Evolutionary conservation across 1,140 invertebrate genomes (phyloP).

Genomic region (Diploscapter pachys): DNA sequence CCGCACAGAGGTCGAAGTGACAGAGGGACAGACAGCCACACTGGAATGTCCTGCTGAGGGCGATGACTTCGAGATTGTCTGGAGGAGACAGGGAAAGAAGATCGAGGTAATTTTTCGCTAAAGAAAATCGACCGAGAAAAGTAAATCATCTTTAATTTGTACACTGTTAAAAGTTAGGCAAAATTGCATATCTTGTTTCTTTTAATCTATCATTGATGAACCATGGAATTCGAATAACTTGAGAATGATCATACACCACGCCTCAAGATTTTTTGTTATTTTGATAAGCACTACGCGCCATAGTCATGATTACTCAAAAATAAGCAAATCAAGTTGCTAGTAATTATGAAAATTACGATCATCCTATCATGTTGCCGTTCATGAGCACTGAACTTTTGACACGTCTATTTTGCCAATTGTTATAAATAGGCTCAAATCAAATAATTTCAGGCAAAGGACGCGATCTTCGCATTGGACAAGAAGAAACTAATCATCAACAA

Average conservation of each 20-base stretch:
- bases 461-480: slow-evolving; percentile 38
- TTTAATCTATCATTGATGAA: too few relatives aligned
- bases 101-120: background rate
- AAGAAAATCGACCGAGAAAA: too few relatives aligned
- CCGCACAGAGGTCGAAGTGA: slow-evolving; percentile 36
- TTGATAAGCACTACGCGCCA: too few relatives aligned
- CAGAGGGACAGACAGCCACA: slow-evolving; percentile 46
- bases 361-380: background rate
- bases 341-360: background rate
- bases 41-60: slow-evolving; percentile 44
- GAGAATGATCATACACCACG: too few relatives aligned
- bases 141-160: too few relatives aligned
- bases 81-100: slow-evolving; percentile 38
- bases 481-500: slow-evolving; percentile 69
- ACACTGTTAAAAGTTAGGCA: background rate
- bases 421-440: background rate
- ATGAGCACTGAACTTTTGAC: too few relatives aligned
- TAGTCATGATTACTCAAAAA: too few relatives aligned
- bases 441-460: slow-evolving; percentile 11
- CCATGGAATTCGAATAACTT: too few relatives aligned
- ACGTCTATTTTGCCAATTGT: too few relatives aligned
- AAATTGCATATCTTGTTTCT: background rate
- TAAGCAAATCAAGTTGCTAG: too few relatives aligned
- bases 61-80: slow-evolving; percentile 41
- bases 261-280: too few relatives aligned